Evolutionary conservation across 2,888 invertebrate genomes (phyloP).

Genomic region (Pristionchus japonicus): DNA sequence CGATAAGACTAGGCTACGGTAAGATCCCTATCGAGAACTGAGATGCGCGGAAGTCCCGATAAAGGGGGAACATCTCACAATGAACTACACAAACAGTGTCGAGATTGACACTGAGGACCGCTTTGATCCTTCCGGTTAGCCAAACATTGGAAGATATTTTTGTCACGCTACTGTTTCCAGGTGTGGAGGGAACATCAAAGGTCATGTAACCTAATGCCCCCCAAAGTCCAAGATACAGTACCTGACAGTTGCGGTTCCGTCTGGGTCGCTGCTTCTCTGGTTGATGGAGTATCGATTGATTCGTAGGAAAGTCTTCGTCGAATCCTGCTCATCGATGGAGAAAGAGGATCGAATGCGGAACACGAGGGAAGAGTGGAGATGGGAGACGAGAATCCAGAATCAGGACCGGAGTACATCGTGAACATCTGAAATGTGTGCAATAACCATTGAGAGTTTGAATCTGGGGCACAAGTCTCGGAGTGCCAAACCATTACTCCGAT

Average conservation of each 20-base stretch:
- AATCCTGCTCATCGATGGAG: background rate
- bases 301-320: conserved; percentile 15
- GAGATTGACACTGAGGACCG: background rate
- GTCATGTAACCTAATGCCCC: background rate
- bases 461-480: background rate
- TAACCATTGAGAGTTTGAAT: background rate
- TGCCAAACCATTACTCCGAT: background rate
- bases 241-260: background rate
- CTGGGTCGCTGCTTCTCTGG: conserved; percentile 12
- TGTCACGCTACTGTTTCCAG: conserved; percentile 5
- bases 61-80: background rate
- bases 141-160: background rate
- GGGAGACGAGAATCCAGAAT: conserved; percentile 19
- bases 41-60: background rate
- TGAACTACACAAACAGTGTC: conserved; percentile 13
- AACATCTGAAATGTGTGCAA: conserved; percentile 5
- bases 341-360: background rate
- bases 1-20: background rate
- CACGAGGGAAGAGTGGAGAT: background rate
- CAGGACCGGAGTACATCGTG: background rate
- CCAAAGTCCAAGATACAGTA: background rate
- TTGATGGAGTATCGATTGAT: background rate
- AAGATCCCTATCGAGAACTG: background rate
- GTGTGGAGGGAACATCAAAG: background rate
- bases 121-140: conserved; percentile 42